A percentile compares a stretch with the other conserved stretches of the same genome.
Evolutionary conservation across 2,797 vertebrate species (phyloP).

Genomic region (Buphagus erythrorhynchus): DNA sequence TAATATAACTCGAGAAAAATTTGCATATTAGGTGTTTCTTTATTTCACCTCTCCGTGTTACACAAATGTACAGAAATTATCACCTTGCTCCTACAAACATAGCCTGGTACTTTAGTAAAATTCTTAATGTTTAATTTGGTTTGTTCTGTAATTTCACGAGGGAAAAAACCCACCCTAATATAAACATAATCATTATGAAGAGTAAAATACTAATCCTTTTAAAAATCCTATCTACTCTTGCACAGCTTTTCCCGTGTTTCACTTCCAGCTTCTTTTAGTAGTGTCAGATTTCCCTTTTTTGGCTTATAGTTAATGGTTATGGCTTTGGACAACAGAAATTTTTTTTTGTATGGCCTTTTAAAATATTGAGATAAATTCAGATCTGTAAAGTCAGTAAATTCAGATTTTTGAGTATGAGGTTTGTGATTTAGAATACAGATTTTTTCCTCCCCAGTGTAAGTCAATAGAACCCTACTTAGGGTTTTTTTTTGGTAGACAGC

Average conservation of each 20-base stretch:
- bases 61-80: background rate
- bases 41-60: background rate
- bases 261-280: background rate
- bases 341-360: background rate
- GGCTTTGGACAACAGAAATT: background rate
- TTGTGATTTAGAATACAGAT: background rate
- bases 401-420: background rate
- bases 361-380: background rate
- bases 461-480: background rate
- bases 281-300: background rate
- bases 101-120: background rate
- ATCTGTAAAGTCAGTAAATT: background rate
- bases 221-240: background rate
- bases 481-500: background rate
- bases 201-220: background rate
- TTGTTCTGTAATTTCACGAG: background rate
- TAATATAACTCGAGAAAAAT: background rate
- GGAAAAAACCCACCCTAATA: accelerated
- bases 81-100: background rate
- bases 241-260: background rate
- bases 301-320: background rate
- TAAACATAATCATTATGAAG: background rate
- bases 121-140: background rate
- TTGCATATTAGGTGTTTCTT: background rate
- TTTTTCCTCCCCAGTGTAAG: background rate